phyloP scores from a whole-genome alignment of 2,888 invertebrate species.

The Catocala fraxini region DNA sequence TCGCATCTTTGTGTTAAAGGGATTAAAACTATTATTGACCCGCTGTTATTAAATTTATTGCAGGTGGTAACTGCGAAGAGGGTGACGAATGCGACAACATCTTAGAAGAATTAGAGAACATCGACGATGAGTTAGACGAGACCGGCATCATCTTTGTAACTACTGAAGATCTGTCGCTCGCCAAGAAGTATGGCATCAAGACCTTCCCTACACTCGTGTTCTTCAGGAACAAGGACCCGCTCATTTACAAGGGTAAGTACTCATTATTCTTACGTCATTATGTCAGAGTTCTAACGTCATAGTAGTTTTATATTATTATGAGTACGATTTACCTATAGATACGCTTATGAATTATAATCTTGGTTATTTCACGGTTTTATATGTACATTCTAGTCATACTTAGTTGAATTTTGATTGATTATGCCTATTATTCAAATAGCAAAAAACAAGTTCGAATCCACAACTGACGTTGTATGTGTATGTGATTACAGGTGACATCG shows the following conservation, averaged over 20 bases:
- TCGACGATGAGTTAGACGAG: constrained; percentile 97
- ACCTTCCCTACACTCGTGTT: constrained; percentile 95
- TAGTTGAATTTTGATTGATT: too few species aligned
- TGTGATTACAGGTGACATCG: constrained; percentile 90
- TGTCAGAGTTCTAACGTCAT: too few species aligned
- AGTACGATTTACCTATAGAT: too few species aligned
- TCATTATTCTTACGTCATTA: background rate
- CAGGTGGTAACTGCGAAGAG: constrained; percentile 94
- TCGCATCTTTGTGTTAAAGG: too few species aligned
- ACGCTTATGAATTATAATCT: too few species aligned
- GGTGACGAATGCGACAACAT: constrained; percentile 96
- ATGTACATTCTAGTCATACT: too few species aligned
- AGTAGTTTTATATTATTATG: too few species aligned
- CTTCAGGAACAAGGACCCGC: constrained; percentile 96
- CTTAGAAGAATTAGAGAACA: constrained; percentile 95
- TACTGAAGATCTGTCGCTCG: constrained; percentile 93
- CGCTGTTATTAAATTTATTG: constrained; percentile 37
- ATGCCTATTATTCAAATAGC: background rate
- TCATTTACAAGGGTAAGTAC: constrained; percentile 90
- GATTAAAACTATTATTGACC: background rate
- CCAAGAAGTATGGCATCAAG: constrained; percentile 95
- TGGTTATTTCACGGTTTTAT: too few species aligned
- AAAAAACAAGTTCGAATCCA: too few species aligned
- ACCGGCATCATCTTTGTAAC: constrained; percentile 97
- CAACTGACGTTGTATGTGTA: constrained; percentile 3